Evolutionary conservation across 2,113 vertebrate genomes (phyloP), one percentile per base, ranked within the genome.

Genomic region (Menura novaehollandiae): DNA sequence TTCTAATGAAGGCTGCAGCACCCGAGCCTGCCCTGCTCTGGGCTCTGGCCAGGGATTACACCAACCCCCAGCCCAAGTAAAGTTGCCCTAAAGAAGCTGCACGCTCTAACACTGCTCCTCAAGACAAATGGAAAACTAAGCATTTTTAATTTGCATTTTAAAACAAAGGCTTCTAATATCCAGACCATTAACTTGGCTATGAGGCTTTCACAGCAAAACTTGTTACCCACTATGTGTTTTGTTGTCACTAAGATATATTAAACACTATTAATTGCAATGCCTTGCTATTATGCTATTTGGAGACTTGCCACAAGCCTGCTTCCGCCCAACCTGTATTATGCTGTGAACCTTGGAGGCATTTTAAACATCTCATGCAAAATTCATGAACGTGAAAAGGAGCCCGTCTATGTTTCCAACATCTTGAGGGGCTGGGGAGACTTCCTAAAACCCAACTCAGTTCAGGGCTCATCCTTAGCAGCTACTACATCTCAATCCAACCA

Each of bases 91-190:
- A 72, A 89, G 84, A 94, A 88, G 80, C 69, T 83, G 32, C 49
- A 28, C 1, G 2, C 41, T 78, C 63, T 44, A 56, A 86, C 33
- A 37, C 9, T 41, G 3, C 13, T 68, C 85, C 80, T 83, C 62
- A 28, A 92, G 80, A 89, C 74, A 80, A 97, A 88, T 15, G 35
- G 79, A 77, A 81, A 96, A 90, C 73, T 44, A 67, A 60, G 39
- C 52, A 80, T 89, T 95, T 96, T 89, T 94, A 90, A 96, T 92
- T 88, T 91, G 91, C 72, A 84, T 93, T 95, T 97, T 92, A 87
- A 95, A 97, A 88, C 66, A 96, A 93, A 93, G 43, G 23, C 84
- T 88, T 95, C 94, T 92, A 76, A 88, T 73, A 96, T 92, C 93
- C 89, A 81, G 83, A 53, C 94, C 91, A 96, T 97, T 97, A 77